Evolutionary conservation across 2,797 vertebrate genomes (phyloP), one percentile per base, ranked within the genome.

Genomic region (Typhlichthys subterraneus): DNA sequence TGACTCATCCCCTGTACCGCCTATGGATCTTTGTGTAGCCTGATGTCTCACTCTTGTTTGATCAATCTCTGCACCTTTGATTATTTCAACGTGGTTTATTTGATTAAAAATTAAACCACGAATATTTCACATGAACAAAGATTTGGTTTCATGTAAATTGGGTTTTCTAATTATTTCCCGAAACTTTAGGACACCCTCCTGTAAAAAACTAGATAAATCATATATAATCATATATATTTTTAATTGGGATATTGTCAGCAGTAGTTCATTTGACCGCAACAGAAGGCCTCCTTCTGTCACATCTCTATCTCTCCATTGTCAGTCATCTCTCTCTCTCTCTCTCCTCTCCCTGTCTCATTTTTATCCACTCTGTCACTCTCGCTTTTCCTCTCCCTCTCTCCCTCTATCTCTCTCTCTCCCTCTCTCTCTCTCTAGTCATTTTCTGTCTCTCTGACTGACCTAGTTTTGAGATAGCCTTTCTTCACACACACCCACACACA

Each of bases 391-490:
- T 42, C 47, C 3, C 14, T 17, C 31, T 42, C 56, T n/a, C 29
- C 45, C 12, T 42, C 65, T 54, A 54, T 60, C 60, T 29, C 48
- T 33, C 31, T 51, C 23, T n/a, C 56, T 15, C 29, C 48, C 11
- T 29, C 65, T 54, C 61, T 29, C 48, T 33, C 63, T 58, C 11
- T 45, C 29, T 50, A 65, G 48, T 73, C 77, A 54, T 70, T 71
- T 57, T 72, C 66, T 62, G 69, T 73, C 77, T 75, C 64, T 64
- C 72, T 63, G 73, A 73, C 79, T 88, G 83, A 88, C 87, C 83
- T 85, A 89, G 73, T 72, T 87, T 80, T 80, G 80, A 48, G 77
- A 82, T 72, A 72, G 60, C 50, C 52, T 57, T 67, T 29, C 67
- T 65, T 48, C 31, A 56, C 63, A 59, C 71, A 69, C 59, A 63